Base-by-base conservation (phyloP, 2,888 invertebrate genomes). In the Keiferia lycopersicella region DNA sequence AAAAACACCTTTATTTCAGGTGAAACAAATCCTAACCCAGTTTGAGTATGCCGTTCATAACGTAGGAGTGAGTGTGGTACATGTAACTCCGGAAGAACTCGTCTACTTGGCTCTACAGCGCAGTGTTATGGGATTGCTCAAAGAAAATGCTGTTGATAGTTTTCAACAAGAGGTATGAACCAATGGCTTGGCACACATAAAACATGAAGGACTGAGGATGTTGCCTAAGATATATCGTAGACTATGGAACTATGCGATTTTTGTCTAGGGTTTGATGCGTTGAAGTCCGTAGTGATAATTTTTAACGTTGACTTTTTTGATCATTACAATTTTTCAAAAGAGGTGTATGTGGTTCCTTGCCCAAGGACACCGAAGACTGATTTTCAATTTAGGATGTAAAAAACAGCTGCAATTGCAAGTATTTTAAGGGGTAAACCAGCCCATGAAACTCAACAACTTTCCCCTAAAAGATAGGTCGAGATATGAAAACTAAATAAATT, bases 11-110 rank as follows among this genome's bases (percentile, higher is more conserved):
- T 11, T 1, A 20, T 75, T 80, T 0, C 71, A 91, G 90, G 83
- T 88, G 0, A 84, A 82, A 70, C 87, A 88, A 78, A 86, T 90
- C 64, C 50, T 90, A 51, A 82, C 81, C 8, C 91, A 91, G 64
- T 88, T 91, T 59, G 86, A 87, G 67, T 86, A 86, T 66, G 70
- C 84, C 63, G 69, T 69, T 2, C 84, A 82, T 69, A 84, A 81
- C 41, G 62, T 75, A 11, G 72, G 69, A 1, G 64, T 75, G 14
- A 77, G 70, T 48, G 50, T 71, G 1, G 69, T 66, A 3, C 76
- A 78, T 12, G 73, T 71, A 0, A 78, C 78, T 39, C 77, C 84
- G 0, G 90, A 91, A 64, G 91, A 91, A 64, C 73, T 87, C 2
- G 81, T 87, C 1, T 83, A 82, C 61, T 71, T 79, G 51, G 83